These are phyloP conservation scores for Yponomeuta malinellus DNA, from an alignment of 2,888 invertebrate species.

Conservation along the genomic window DNA sequence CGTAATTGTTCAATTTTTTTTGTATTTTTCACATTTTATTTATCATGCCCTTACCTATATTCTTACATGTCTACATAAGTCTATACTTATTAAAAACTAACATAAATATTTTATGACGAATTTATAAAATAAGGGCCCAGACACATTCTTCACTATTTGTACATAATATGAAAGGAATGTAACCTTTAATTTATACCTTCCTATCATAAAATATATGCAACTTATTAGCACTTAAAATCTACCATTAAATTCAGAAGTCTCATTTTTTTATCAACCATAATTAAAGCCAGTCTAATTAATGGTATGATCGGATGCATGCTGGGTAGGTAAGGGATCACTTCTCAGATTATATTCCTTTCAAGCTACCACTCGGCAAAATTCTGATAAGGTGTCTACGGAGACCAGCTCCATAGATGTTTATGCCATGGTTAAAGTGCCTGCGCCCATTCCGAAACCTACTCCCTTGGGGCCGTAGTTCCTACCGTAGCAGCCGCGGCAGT, in stretches of 20 bases:
- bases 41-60: slow-evolving; percentile 25
- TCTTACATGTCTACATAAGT: slow-evolving; percentile 56
- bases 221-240: slow-evolving; percentile 39
- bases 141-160: slow-evolving; percentile 71
- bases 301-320: slow-evolving; percentile 51
- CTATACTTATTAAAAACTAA: slow-evolving; percentile 50
- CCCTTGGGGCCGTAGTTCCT: slow-evolving; percentile 92
- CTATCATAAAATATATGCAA: slow-evolving; percentile 64
- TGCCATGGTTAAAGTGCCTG: slow-evolving; percentile 92
- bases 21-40: slow-evolving; percentile 32
- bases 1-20: slow-evolving; percentile 31
- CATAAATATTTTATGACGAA: slow-evolving; percentile 71
- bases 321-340: slow-evolving; percentile 48
- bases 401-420: slow-evolving; percentile 75
- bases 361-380: slow-evolving; percentile 46
- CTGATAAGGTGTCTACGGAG: slow-evolving; percentile 49
- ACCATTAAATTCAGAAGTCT: slow-evolving; percentile 56
- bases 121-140: slow-evolving; percentile 75
- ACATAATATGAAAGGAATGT: slow-evolving; percentile 73
- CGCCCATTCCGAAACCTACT: slow-evolving; percentile 93
- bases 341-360: slow-evolving; percentile 62
- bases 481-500: slow-evolving; percentile 93
- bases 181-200: slow-evolving; percentile 74
- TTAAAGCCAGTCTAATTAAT: slow-evolving; percentile 74
- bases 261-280: slow-evolving; percentile 67